phyloP scores from a whole-genome alignment of 2,888 invertebrate species.

The Andrena bucephala region DNA sequence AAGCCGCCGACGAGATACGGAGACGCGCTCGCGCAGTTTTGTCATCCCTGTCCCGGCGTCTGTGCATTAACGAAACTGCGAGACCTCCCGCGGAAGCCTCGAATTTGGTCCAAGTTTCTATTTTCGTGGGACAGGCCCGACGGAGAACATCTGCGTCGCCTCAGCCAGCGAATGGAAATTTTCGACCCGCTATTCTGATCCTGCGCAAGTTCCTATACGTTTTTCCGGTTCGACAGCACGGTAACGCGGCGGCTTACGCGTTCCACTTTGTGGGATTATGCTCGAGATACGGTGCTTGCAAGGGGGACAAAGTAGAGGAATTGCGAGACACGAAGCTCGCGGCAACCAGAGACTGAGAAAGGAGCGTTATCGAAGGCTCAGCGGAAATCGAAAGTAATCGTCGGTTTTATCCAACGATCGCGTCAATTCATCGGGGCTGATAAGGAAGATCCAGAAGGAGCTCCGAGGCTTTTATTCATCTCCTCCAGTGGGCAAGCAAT shows the following conservation, averaged over 20 bases:
- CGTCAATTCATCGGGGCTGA: not conserved
- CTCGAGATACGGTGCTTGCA: not conserved
- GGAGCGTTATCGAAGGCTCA: not conserved
- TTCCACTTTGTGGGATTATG: not conserved
- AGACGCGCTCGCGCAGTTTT: conserved; percentile 65
- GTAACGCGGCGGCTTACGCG: not conserved
- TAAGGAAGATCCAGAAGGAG: not conserved
- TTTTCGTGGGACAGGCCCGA: not conserved
- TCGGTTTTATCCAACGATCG: not conserved
- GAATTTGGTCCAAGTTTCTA: not conserved
- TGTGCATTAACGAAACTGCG: not conserved
- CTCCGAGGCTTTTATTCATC: not conserved
- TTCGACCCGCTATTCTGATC: not conserved
- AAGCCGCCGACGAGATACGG: conserved; percentile 59
- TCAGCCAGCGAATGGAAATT: not conserved
- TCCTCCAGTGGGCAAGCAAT: not conserved
- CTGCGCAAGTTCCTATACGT: not conserved
- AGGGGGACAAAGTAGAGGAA: not conserved
- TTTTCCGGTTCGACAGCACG: not conserved
- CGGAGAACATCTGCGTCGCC: not conserved
- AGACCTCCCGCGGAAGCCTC: not conserved
- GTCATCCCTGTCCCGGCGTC: conserved; percentile 29
- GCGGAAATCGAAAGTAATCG: not conserved
- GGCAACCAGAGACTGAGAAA: not conserved
- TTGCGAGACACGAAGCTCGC: not conserved